These are phyloP conservation scores for Agrotis exclamationis DNA, from an alignment of 2,888 invertebrate genomes.

Conservation along the genomic window DNA sequence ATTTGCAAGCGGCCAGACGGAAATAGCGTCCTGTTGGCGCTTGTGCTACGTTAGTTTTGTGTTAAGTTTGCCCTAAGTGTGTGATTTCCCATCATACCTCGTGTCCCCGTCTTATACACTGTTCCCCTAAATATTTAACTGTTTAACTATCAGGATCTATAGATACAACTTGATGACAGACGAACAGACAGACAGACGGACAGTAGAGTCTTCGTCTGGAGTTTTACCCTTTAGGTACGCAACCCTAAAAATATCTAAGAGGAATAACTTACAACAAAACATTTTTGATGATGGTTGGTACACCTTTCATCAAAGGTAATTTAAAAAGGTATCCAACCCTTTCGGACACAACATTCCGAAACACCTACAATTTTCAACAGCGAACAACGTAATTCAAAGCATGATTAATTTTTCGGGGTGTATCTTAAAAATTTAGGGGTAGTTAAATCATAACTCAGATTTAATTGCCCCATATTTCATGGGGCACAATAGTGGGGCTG, in stretches of 20 bases:
- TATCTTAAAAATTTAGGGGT: constrained; percentile 71
- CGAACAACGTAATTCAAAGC: constrained; percentile 46
- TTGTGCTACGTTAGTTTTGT: too few relatives aligned
- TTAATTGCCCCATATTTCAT: constrained; percentile 77
- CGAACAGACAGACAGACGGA: too few relatives aligned
- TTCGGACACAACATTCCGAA: constrained; percentile 23
- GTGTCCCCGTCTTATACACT: too few relatives aligned
- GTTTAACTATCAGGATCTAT: too few relatives aligned
- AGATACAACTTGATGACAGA: too few relatives aligned
- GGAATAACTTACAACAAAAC: not conserved
- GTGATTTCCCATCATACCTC: too few relatives aligned
- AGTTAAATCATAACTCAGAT: constrained; percentile 72
- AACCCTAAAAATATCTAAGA: not conserved
- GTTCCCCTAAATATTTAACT: too few relatives aligned
- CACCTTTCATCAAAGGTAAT: constrained; percentile 1
- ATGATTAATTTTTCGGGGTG: constrained; percentile 66
- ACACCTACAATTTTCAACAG: constrained; percentile 45
- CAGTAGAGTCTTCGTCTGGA: too few relatives aligned
- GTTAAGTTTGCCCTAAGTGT: too few relatives aligned
- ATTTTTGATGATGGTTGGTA: not conserved
- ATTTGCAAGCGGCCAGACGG: too few relatives aligned
- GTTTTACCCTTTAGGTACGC: too few relatives aligned
- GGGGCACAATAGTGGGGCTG: constrained; percentile 69
- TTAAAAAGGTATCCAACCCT: constrained; percentile 26
- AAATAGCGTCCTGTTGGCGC: too few relatives aligned